Conservation (phyloP, 2,888 invertebrate species). For the Tuberolachnus salignus region DNA sequence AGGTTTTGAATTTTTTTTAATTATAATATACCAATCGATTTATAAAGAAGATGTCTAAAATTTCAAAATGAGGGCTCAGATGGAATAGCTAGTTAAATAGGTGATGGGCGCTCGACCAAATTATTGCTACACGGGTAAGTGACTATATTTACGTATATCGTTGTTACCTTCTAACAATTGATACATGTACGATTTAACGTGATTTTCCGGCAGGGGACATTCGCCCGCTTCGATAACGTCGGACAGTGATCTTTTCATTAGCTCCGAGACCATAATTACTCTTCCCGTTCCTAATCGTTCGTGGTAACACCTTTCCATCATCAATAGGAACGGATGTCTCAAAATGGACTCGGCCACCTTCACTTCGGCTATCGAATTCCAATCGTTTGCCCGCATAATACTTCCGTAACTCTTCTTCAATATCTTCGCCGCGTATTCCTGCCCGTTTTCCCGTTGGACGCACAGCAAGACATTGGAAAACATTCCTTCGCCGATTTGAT, state of each 20-base stretch:
- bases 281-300: neutral
- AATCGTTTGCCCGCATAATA: neutral
- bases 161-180: conserved; percentile 69
- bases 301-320: neutral
- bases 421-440: conserved; percentile 29
- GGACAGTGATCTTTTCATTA: conserved; percentile 31
- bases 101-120: too few species aligned
- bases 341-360: neutral
- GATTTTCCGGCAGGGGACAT: conserved; percentile 53
- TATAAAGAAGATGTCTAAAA: too few species aligned
- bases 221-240: neutral
- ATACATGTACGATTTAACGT: conserved; percentile 68
- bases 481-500: conserved; percentile 16
- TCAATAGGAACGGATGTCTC: conserved; percentile 25
- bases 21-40: too few species aligned
- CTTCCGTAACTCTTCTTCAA: conserved; percentile 11
- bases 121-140: too few species aligned
- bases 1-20: too few species aligned
- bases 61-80: too few species aligned
- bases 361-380: conserved; percentile 20
- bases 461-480: conserved; percentile 36
- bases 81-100: too few species aligned
- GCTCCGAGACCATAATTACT: conserved; percentile 10
- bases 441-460: neutral
- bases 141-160: too few species aligned